Evolutionary conservation across 37 sponge, comb jelly and placozoan genomes (phyloP).

Genomic region (Trichoplax adhaerens): DNA sequence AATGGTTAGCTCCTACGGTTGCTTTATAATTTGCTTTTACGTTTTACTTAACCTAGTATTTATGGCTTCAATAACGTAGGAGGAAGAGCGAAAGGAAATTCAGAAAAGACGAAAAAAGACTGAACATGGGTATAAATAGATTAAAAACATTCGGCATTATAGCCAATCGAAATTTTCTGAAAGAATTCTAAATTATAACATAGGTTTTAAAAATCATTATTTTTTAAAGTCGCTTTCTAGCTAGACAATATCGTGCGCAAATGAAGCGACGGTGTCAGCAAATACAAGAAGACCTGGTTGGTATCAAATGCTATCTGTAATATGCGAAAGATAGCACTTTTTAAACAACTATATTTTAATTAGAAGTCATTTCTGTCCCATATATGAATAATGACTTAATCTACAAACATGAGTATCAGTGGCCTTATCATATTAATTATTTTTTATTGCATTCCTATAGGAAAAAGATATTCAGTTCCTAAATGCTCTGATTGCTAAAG

Average conservation of each 20-base stretch:
- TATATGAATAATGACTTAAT: background rate
- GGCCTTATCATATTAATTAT: conserved; percentile 1
- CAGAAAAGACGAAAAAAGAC: conserved; percentile 27
- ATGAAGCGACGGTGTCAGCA: conserved; percentile 51
- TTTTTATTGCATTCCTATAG: conserved; percentile 16
- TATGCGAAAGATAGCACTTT: too few species aligned
- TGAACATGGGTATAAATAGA: conserved; percentile 37
- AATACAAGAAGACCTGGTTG: conserved; percentile 83
- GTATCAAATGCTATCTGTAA: background rate
- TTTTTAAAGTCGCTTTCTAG: conserved; percentile 32
- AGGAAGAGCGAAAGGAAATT: conserved; percentile 38
- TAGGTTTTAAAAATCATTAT: background rate
- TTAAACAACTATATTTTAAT: too few species aligned
- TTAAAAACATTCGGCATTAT: too few species aligned
- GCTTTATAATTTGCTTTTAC: background rate
- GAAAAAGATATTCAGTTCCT: conserved; percentile 72
- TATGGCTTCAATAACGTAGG: conserved; percentile 20
- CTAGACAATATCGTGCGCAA: conserved; percentile 61
- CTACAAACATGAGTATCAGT: background rate
- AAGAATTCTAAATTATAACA: too few species aligned
- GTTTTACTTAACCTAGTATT: too few species aligned
- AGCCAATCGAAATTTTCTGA: too few species aligned
- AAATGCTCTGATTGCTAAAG: conserved; percentile 26
- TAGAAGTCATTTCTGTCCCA: background rate
- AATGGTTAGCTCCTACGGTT: conserved; percentile 26